phyloP scores from a whole-genome alignment of 1,140 invertebrate genomes.

The Trinorchestia longiramus region DNA sequence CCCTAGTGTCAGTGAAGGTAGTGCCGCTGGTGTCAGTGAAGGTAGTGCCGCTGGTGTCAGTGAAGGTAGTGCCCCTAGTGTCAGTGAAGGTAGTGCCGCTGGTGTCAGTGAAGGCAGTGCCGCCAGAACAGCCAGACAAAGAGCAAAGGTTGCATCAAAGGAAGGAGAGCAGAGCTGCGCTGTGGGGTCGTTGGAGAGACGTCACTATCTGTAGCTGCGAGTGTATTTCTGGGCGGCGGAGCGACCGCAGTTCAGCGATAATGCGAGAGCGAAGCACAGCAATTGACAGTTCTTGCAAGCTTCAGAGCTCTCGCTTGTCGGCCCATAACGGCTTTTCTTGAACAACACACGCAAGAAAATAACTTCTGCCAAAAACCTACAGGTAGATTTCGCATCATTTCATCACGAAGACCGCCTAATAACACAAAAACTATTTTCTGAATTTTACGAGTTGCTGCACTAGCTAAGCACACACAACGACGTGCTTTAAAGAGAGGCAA shows the following conservation, averaged over 20 bases:
- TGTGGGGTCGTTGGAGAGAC: background rate
- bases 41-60: no score
- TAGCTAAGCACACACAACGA: background rate
- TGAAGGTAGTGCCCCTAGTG: no score
- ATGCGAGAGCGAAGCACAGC: background rate
- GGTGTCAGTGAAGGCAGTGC: no score
- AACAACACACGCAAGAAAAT: background rate
- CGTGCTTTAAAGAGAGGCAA: background rate
- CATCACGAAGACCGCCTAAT: background rate
- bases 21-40: no score
- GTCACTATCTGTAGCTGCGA: background rate
- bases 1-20: no score
- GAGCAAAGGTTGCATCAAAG: background rate
- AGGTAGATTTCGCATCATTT: background rate
- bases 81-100: no score
- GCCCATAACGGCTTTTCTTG: background rate
- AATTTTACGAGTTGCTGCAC: background rate
- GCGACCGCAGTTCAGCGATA: background rate
- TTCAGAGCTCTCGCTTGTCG: background rate
- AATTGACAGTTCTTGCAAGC: background rate
- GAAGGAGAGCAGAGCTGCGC: background rate
- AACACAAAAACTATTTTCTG: background rate
- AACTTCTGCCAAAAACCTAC: background rate
- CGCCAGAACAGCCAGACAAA: background rate
- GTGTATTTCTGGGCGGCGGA: slow-evolving; percentile 15